Base-by-base conservation (phyloP, 2,797 vertebrate species). In the Atherinosoma microstoma region DNA sequence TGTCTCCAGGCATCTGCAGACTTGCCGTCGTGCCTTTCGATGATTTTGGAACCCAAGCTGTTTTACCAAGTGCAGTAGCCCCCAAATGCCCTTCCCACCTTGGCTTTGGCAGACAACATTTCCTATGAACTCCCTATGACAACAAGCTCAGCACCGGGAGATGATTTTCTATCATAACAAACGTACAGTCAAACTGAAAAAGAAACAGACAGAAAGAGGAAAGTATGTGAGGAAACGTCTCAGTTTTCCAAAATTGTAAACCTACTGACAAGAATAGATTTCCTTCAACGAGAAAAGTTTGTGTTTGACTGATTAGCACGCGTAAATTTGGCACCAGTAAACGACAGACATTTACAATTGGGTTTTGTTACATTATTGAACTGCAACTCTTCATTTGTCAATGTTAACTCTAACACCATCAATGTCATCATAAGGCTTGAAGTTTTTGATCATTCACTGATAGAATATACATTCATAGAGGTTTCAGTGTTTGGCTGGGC, bases 21-120 rank as follows among this genome's bases (percentile, higher is more conserved):
- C 49, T 15, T 16, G 49, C 47, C 58, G 40, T 62, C 64, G 34
- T 74, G 64, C 47, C 11, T 79, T 78, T 58, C 8, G 84, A 89
- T 87, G 79, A 79, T 84, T 89, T 89, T 92, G 84, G 86, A 89
- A 67, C 61, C 32, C 15, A 58, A 58, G 57, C 68, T 86, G 86
- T 88, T 90, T 90, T 80, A 67, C 72, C 85, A 90, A 84, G 80
- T 40, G 69, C 45, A 12, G 59, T 16, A 49, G 64, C 72, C 45
- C 76, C 51, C 6, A 18, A 82, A 81, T 76, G 78, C 79, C 77
- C 69, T 84, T 82, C 79, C 78, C 73, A 78, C 70, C 70, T 82
- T 71, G 58, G 4, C 59, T 81, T 87, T 88, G 84, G 82, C 83
- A 82, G 63, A 72, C 24, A 62, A 18, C 16, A 42, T 72, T 84